Conservation (phyloP, 2,113 vertebrate genomes). For the Orthonyx spaldingii region DNA sequence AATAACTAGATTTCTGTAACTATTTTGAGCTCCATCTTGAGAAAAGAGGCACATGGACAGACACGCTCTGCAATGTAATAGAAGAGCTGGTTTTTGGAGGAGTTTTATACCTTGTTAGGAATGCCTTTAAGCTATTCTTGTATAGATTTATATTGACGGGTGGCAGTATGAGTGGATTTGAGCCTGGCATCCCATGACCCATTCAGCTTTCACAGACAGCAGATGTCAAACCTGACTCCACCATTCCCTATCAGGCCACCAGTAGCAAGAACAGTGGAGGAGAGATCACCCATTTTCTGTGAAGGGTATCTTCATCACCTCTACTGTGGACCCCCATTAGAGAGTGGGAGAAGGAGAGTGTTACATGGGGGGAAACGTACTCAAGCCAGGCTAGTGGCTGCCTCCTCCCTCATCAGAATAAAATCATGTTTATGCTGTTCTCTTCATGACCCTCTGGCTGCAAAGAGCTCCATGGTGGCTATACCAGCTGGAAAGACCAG, state of each 20-base stretch:
- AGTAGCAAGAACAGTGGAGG: neutral
- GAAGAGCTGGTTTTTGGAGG: neutral
- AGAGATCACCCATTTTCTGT: neutral
- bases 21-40: neutral
- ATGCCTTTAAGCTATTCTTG: neutral
- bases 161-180: neutral
- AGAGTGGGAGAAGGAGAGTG: neutral
- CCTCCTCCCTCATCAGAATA: neutral
- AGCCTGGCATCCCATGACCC: neutral
- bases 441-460: neutral
- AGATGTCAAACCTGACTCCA: neutral
- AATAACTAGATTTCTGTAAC: neutral
- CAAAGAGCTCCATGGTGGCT: neutral
- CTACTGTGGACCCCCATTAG: neutral
- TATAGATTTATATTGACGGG: neutral
- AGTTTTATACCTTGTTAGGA: neutral
- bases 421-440: neutral
- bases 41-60: neutral
- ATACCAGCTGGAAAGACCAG: neutral
- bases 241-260: neutral
- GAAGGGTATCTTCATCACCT: neutral
- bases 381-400: neutral
- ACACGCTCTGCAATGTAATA: neutral
- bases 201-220: neutral
- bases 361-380: rapidly evolving